These are phyloP conservation scores for Papilio aristodemus DNA, from an alignment of 1,140 invertebrate species.

Conservation along the genomic window DNA sequence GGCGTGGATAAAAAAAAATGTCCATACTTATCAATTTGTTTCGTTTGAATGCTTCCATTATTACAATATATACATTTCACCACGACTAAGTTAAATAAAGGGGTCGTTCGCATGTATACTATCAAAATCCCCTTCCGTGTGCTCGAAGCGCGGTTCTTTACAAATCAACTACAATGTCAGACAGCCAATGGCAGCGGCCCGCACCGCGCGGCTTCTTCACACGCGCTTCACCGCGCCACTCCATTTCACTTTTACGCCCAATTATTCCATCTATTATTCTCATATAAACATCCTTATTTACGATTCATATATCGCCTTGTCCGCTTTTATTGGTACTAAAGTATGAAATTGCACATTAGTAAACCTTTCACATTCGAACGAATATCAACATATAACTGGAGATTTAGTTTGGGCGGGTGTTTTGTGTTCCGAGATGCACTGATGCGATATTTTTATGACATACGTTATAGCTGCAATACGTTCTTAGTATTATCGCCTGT, in stretches of 20 bases:
- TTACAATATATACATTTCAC: slow-evolving; percentile 33
- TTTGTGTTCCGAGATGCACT: slow-evolving; percentile 55
- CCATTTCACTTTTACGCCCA: slow-evolving; percentile 63
- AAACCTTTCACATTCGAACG: slow-evolving; percentile 66
- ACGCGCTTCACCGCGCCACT: slow-evolving; percentile 45
- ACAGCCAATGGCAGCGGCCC: slow-evolving; percentile 46
- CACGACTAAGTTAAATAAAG: neutral
- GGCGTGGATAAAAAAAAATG: too few species aligned
- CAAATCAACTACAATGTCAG: slow-evolving; percentile 51
- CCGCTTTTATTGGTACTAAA: slow-evolving; percentile 72
- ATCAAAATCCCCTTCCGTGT: slow-evolving; percentile 44
- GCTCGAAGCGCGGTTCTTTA: slow-evolving; percentile 38
- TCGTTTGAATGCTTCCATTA: neutral
- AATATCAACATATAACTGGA: slow-evolving; percentile 64
- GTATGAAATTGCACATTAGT: slow-evolving; percentile 71
- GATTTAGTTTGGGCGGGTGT: slow-evolving; percentile 66
- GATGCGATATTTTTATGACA: slow-evolving; percentile 66
- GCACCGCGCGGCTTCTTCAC: slow-evolving; percentile 47
- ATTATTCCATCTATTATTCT: slow-evolving; percentile 69
- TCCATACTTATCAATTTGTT: too few species aligned
- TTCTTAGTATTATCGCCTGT: slow-evolving; percentile 61
- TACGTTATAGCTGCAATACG: slow-evolving; percentile 52
- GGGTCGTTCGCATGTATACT: neutral
- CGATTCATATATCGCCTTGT: slow-evolving; percentile 53
- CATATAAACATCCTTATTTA: slow-evolving; percentile 71